phyloP scores from a whole-genome alignment of 2,113 vertebrate species.

The Bubo scandiacus region DNA sequence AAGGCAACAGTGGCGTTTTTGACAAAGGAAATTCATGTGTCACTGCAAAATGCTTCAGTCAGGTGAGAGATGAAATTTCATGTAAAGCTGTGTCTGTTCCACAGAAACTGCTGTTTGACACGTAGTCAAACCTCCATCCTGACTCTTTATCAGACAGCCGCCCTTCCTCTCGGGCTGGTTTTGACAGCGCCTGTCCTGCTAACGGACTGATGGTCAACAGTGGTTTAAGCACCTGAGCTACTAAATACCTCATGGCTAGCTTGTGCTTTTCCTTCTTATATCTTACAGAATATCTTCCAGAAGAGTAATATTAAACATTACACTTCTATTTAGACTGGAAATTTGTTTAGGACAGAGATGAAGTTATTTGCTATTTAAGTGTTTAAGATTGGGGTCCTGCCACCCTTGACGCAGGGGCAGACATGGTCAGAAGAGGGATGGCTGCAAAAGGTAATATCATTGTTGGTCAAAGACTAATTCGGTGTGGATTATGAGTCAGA shows the following conservation, averaged over 20 bases:
- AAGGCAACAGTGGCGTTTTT: background rate
- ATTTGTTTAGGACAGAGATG: background rate
- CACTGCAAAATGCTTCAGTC: constrained; percentile 9
- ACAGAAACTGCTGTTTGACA: background rate
- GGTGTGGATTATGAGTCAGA: background rate
- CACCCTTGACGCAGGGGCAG: background rate
- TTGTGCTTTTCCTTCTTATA: background rate
- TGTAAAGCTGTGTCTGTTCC: background rate
- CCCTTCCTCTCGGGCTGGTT: background rate
- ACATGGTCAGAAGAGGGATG: background rate
- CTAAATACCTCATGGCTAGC: background rate
- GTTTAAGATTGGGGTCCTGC: background rate
- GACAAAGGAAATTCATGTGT: background rate
- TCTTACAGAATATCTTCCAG: background rate
- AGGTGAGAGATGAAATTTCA: background rate
- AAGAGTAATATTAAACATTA: background rate
- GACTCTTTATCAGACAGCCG: background rate
- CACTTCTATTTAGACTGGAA: background rate
- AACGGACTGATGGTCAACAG: background rate
- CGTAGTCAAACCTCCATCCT: background rate
- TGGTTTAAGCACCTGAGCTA: background rate
- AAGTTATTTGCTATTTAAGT: background rate
- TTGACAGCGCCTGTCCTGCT: background rate
- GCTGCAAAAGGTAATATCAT: background rate
- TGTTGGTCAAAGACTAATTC: background rate